A percentile compares a stretch with the other conserved stretches of the same genome.
Conservation (phyloP, 2,797 vertebrate species). For the Manis pentadactyla region DNA sequence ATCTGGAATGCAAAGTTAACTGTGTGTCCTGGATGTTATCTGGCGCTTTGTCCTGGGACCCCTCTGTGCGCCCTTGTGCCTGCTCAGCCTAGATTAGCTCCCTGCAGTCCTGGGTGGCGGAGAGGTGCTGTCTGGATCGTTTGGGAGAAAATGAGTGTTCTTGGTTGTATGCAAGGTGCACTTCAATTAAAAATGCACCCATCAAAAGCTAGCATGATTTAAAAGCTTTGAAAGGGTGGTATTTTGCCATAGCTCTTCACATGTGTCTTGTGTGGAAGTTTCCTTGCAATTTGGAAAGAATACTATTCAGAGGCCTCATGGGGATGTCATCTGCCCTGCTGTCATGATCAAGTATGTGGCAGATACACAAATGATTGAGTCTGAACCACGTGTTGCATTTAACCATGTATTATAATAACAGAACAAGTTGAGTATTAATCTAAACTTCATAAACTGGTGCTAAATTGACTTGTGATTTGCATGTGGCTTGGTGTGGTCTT, state of each 20-base stretch:
- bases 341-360: slow-evolving; percentile 44
- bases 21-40: neutral
- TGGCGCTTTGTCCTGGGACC: rapidly evolving
- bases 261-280: neutral
- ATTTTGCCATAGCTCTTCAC: neutral
- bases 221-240: neutral
- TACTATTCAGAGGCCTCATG: neutral
- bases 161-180: neutral
- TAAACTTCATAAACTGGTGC: slow-evolving; percentile 72
- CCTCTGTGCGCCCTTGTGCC: too few species aligned
- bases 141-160: neutral
- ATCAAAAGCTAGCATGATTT: neutral
- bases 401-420: slow-evolving; percentile 68
- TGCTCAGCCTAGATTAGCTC: rapidly evolving
- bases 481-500: slow-evolving; percentile 62
- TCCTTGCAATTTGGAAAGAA: neutral
- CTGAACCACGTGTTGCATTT: slow-evolving; percentile 56
- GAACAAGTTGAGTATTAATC: slow-evolving; percentile 78
- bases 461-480: slow-evolving; percentile 76
- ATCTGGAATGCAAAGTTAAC: neutral
- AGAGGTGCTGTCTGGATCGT: neutral
- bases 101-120: rapidly evolving
- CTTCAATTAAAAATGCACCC: neutral
- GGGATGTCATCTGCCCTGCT: neutral
- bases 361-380: slow-evolving; percentile 67